Evolutionary conservation across 1,140 invertebrate species (phyloP).

Genomic region (Trachymyrmex cornetzi): DNA sequence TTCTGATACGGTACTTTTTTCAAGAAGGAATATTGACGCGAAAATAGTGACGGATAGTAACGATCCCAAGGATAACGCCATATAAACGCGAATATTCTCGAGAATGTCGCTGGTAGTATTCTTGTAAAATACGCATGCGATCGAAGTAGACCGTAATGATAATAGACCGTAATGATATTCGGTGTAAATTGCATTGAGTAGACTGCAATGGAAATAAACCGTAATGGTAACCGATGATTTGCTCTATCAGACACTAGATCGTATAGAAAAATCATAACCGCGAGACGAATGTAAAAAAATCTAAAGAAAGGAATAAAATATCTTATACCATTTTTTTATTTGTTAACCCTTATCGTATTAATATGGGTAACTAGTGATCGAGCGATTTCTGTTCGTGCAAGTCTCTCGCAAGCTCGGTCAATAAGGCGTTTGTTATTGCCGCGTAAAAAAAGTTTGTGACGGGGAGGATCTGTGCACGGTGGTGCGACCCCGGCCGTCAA

Average conservation of each 20-base stretch:
- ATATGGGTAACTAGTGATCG: no score
- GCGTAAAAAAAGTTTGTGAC: no score
- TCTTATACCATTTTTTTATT: neutral
- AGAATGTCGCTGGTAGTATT: neutral
- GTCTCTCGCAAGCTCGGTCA: no score
- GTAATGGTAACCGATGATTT: constrained; percentile 19
- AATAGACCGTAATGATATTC: no score
- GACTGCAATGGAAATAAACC: no score
- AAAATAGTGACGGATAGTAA: constrained; percentile 51
- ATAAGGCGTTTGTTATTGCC: no score
- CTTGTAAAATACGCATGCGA: neutral
- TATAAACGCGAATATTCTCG: constrained; percentile 33
- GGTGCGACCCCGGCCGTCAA: no score
- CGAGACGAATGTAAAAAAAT: neutral
- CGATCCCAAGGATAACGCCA: constrained; percentile 4
- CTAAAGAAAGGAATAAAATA: neutral
- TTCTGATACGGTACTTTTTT: constrained; percentile 39
- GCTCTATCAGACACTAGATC: neutral
- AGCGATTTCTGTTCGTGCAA: no score
- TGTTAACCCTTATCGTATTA: no score
- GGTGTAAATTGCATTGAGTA: no score
- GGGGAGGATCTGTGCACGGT: no score
- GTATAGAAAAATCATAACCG: neutral
- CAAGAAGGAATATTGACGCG: constrained; percentile 3
- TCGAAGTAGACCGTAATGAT: constrained; percentile 24